Base-by-base conservation (phyloP, 2,888 invertebrate species). In the Zhengitettix transpicula region DNA sequence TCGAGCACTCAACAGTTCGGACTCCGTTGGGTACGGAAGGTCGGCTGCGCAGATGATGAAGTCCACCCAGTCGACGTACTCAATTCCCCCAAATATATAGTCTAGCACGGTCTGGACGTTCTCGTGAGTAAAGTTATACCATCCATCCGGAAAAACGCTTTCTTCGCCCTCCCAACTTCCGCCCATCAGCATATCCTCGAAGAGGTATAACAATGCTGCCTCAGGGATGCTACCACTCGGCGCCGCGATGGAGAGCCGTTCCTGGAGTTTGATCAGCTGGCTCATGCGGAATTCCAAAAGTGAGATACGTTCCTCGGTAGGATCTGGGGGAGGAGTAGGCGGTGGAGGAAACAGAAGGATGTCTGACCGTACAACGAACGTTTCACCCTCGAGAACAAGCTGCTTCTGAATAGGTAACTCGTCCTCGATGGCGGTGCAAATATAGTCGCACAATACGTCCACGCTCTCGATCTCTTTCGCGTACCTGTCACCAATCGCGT, bases 61-160 rank as follows among this genome's bases (percentile, higher is more conserved):
- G 69, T 84, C 83, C 66, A 79, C 78, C 84, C 84, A 85, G 66
- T 83, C 80, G 11, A 83, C 67, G 63, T 77, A 78, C 11, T 76
- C 76, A 0, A 75, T 74, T 54, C 78, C 74, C 0, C 81, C 81
- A 67, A 79, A 84, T 15, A 83, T 62, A 44, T 69, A 65, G 57
- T 68, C 69, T 0, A 80, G 73, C 47, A 80, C 65, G 64, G 72
- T 73, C 1, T 74, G 69, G 40, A 79, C 70, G 63, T 77, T 71
- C 42, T 73, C 72, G 1, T 75, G 72, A 63, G 74, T 72, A 12
- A 80, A 64, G 12, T 67, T 68, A 61, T 67, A 71, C 80, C 79
- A 80, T 11, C 67, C 52, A 15, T 61, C 52, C 1, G 74, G 74
- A 56, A 67, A 72, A 68, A 57, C 72, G 72, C 64, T 65, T 0